A percentile compares a stretch with the other conserved stretches of the same genome.
Conservation (phyloP, 1,140 invertebrate genomes). For the Tetramorium alpestre region DNA sequence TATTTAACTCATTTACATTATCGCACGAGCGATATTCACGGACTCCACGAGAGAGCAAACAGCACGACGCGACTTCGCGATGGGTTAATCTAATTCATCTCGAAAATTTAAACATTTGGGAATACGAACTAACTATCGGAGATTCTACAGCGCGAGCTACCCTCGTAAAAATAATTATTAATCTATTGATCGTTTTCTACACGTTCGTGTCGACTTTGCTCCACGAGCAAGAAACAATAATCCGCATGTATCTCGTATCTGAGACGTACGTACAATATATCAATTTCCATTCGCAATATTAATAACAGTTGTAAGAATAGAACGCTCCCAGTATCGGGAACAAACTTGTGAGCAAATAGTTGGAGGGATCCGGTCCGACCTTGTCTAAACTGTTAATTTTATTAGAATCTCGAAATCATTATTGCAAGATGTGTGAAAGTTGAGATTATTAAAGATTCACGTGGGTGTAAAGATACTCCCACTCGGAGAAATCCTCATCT, state of each 20-base stretch:
- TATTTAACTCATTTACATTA: neutral
- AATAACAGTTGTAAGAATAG: slow-evolving; percentile 57
- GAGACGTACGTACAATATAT: slow-evolving; percentile 31
- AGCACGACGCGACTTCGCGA: neutral
- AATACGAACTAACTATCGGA: neutral
- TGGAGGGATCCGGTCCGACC: slow-evolving; percentile 69
- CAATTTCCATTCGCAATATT: slow-evolving; percentile 53
- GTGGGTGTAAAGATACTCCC: neutral
- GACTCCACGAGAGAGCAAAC: neutral
- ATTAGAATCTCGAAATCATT: slow-evolving; percentile 61
- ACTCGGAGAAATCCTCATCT: neutral
- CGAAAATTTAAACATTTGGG: neutral
- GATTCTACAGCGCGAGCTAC: neutral
- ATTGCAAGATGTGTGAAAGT: slow-evolving; percentile 4
- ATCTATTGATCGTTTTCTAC: neutral
- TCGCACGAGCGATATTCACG: neutral
- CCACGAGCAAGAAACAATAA: neutral
- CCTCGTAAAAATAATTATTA: neutral
- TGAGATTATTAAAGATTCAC: neutral
- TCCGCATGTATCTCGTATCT: neutral
- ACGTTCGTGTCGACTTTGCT: neutral
- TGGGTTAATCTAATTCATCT: neutral
- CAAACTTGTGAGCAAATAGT: slow-evolving; percentile 72
- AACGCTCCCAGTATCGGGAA: slow-evolving; percentile 35
- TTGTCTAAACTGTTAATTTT: slow-evolving; percentile 67